Base-by-base conservation (phyloP, 2,888 invertebrate genomes). In the Neoascia interrupta region DNA sequence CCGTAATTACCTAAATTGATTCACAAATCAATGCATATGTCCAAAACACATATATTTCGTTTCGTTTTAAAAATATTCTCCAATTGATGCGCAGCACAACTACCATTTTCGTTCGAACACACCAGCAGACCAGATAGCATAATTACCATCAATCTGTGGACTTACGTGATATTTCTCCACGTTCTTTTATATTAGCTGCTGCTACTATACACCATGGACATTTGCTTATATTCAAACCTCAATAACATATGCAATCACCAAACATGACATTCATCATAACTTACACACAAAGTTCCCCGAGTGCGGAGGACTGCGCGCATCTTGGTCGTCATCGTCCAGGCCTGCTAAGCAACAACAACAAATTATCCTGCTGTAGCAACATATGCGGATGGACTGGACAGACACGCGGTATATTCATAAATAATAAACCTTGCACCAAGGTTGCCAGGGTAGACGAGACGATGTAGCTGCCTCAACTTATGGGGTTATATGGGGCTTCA, bases 261-360 rank as follows among this genome's bases (percentile, higher is more conserved):
- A 72, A 73, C 79, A 79, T 79, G 79, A 79, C 79, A 79, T 79
- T 79, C 79, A 79, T 79, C 73, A 79, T 79, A 73, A 73, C 79
- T 79, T 79, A 79, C 61, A 61, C 69, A 58, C 37, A 68, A 23
- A 34, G 31, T 4, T 10, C 18, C 19, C 3, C 5, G 3, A 15
- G 47, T 5, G 34, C 21, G 8, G 19, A 61, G 18, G 11, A 11
- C 8, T 36, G 1, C 6, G 45, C 21, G 37, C 43, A 13, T 41
- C 21, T 18, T 36, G 10, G 10, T 36, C 41, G 10, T 34, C 43
- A n/a, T 18, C 31, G 10, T 31, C 31, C 31, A 31, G 3, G n/a
- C n/a, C n/a, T 21, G 11, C 18, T 5, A 11, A n/a, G 26, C 47
- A 63, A 39, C n/a, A n/a, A n/a, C n/a, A n/a, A n/a, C n/a, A n/a